Base-by-base conservation (phyloP, 2,888 invertebrate genomes). In the Troides aeacus region DNA sequence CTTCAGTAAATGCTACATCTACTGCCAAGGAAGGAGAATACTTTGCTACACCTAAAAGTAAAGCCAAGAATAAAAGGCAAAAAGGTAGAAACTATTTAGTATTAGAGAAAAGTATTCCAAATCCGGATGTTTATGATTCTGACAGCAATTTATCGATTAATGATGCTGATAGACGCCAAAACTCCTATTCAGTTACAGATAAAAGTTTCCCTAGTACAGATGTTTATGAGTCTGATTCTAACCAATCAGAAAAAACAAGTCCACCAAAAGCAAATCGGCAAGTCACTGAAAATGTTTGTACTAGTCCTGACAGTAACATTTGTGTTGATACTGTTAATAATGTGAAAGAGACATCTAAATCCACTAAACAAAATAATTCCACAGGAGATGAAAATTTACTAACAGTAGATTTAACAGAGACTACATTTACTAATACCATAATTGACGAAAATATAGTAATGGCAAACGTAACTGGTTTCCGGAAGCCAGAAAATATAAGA, bases 201-300 rank as follows among this genome's bases (percentile, higher is more conserved):
- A 93, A 79, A 81, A 88, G 84, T 75, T 75, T 92, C 46, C 90
- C 89, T 0, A 86, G 81, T 73, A 77, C 88, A 61, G 94, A 94
- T 84, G 91, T 94, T 8, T 94, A 94, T 72, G 93, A 93, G 79
- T 93, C 94, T 59, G 94, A 94, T 76, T 94, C 94, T 5, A 89
- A 84, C 73, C 81, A 84, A 67, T 83, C 87, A 18, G 88, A 86
- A 75, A 79, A 30, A 81, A 81, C 77, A 79, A 81, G 69, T 71
- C 74, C 62, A 30, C 57, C 66, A 60, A 63, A 72, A 30, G 66
- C 72, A 71, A 74, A 70, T 64, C 58, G 63, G 59, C 64, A 72
- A 71, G 71, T 30, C 60, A 71, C 71, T 63, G 78, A 72, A 63
- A 78, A 80, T 71, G 70, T 73, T 39, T 65, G 76, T 23, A 80